A percentile compares a stretch with the other conserved stretches of the same genome.
Evolutionary conservation across 1,140 invertebrate species (phyloP).

Genomic region (Lepidurus packardi): DNA sequence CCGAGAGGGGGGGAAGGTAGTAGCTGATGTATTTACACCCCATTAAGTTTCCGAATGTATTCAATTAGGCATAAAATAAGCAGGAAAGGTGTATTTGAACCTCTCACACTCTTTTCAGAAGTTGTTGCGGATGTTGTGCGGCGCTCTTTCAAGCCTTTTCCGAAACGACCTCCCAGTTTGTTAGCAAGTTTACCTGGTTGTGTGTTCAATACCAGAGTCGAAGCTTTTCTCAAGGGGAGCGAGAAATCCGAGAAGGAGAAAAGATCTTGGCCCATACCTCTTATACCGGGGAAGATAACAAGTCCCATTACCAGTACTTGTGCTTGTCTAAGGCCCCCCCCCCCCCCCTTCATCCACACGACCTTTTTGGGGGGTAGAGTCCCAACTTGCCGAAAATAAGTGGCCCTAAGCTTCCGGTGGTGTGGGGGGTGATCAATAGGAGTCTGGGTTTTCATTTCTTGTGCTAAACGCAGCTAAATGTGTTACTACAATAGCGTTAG

Average conservation of each 20-base stretch:
- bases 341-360: no score
- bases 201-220: background rate
- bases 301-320: constrained; percentile 12
- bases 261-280: background rate
- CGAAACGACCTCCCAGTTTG: background rate
- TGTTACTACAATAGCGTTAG: no score
- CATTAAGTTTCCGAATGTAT: constrained; percentile 6
- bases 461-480: no score
- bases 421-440: no score
- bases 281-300: background rate
- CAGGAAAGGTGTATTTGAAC: background rate
- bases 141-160: background rate
- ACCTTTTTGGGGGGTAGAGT: background rate
- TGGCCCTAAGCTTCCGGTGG: background rate
- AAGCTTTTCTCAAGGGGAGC: background rate
- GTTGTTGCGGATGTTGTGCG: background rate
- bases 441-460: no score
- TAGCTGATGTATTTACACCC: constrained; percentile 1
- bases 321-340: background rate
- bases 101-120: no score
- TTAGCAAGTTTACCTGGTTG: background rate
- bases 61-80: background rate
- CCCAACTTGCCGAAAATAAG: background rate
- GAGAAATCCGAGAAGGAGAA: constrained; percentile 5
- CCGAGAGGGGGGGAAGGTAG: background rate